Evolutionary conservation across 2,888 invertebrate genomes (phyloP).

Genomic region (Rotaria macrura): DNA sequence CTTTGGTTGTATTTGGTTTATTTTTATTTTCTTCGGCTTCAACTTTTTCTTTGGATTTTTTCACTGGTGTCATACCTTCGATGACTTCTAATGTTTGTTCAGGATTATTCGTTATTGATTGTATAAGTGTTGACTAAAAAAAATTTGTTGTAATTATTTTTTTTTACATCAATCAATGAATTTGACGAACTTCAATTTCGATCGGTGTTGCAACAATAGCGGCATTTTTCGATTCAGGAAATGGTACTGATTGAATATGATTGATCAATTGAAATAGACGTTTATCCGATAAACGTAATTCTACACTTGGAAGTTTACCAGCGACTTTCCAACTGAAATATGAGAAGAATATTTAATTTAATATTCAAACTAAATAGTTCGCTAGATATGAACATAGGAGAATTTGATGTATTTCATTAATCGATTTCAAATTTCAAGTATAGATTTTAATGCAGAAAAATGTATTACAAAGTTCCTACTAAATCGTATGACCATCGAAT

Average conservation of each 20-base stretch:
- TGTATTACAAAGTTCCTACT: too few relatives aligned
- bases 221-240: constrained; percentile 42
- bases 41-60: constrained; percentile 43
- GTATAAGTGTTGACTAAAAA: neutral
- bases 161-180: too few relatives aligned
- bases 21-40: constrained; percentile 37
- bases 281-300: constrained; percentile 52
- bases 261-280: constrained; percentile 52
- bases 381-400: too few relatives aligned
- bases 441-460: too few relatives aligned
- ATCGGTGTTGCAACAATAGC: neutral
- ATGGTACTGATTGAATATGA: constrained; percentile 53
- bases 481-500: too few relatives aligned
- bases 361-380: too few relatives aligned
- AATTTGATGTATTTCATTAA: too few relatives aligned
- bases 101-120: neutral
- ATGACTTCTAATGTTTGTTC: constrained; percentile 28
- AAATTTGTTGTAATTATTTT: too few relatives aligned
- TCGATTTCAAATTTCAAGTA: too few relatives aligned
- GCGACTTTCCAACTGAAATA: constrained; percentile 57
- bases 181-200: neutral
- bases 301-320: constrained; percentile 54
- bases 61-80: constrained; percentile 37
- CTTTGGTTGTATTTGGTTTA: neutral
- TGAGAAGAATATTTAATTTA: too few relatives aligned